phyloP scores from a whole-genome alignment of 1,140 invertebrate genomes.

The Drosophila cardini region DNA sequence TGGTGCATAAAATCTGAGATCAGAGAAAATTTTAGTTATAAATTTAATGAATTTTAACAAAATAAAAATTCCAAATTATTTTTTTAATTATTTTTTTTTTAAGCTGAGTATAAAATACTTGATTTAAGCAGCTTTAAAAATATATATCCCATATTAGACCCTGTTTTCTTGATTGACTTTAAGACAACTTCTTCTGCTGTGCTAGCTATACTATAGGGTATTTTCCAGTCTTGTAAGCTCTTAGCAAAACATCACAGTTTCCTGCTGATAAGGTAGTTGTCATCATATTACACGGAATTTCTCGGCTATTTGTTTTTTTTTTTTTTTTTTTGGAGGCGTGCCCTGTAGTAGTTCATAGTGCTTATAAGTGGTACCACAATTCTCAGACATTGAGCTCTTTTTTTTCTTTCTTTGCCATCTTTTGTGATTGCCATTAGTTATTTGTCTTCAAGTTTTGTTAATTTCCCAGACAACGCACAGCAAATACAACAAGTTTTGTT shows the following conservation, averaged over 20 bases:
- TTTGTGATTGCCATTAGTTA: slow-evolving; percentile 21
- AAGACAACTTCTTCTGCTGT: too few relatives aligned
- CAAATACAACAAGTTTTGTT: slow-evolving; percentile 28
- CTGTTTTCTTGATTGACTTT: too few relatives aligned
- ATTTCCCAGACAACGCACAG: slow-evolving; percentile 13
- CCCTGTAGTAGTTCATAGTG: background rate
- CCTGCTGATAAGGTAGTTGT: slow-evolving; percentile 33
- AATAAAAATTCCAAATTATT: too few relatives aligned
- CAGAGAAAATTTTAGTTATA: too few relatives aligned
- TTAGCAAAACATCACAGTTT: background rate
- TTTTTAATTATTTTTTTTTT: too few relatives aligned
- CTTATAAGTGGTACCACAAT: background rate
- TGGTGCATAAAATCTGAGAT: too few relatives aligned
- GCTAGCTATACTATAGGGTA: background rate
- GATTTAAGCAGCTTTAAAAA: too few relatives aligned
- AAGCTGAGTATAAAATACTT: too few relatives aligned
- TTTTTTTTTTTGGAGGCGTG: slow-evolving; percentile 5
- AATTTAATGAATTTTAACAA: too few relatives aligned
- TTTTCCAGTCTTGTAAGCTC: slow-evolving; percentile 2
- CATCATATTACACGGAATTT: slow-evolving; percentile 21
- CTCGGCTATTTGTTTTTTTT: slow-evolving; percentile 26
- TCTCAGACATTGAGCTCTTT: too few relatives aligned
- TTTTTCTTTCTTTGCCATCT: too few relatives aligned
- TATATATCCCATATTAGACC: too few relatives aligned
- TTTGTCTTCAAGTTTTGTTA: slow-evolving; percentile 34